Evolutionary conservation across 1,140 invertebrate genomes (phyloP).

Genomic region (Hyposmocoma kahamanoa): DNA sequence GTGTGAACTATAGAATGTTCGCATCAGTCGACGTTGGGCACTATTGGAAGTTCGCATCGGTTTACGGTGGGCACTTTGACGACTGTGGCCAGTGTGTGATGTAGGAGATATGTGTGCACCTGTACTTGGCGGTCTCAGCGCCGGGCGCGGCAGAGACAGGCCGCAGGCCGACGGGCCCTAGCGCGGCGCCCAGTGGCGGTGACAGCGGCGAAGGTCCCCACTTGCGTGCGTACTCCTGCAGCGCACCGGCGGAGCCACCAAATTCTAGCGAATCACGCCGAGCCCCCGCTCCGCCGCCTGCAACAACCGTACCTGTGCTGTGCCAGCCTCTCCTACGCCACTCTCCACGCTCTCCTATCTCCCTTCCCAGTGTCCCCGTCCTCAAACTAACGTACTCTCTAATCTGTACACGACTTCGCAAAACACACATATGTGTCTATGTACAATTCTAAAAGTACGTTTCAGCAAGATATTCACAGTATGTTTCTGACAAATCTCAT

Average conservation of each 20-base stretch:
- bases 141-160: conserved; percentile 90
- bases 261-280: conserved; percentile 69
- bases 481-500: too few relatives aligned
- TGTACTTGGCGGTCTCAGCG: conserved; percentile 89
- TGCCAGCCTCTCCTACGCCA: conserved; percentile 25
- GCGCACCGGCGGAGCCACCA: conserved; percentile 47
- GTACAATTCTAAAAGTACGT: conserved; percentile 18
- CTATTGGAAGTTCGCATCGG: too few relatives aligned
- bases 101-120: conserved; percentile 29
- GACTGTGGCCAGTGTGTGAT: conserved; percentile 2
- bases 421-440: conserved; percentile 9
- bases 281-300: conserved; percentile 41
- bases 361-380: too few relatives aligned
- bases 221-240: conserved; percentile 70
- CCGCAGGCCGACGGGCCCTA: conserved; percentile 65
- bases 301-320: conserved; percentile 46
- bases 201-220: conserved; percentile 69
- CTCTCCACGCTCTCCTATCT: conserved; percentile 7
- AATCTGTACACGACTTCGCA: conserved; percentile 15
- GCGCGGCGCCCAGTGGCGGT: conserved; percentile 58
- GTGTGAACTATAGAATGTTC: too few relatives aligned
- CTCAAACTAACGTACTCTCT: conserved; percentile 1
- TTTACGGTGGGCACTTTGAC: conserved; percentile 1
- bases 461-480: conserved; percentile 8
- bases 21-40: too few relatives aligned